Evolutionary conservation across 2,797 vertebrate species (phyloP), one percentile per base, ranked within the genome.

Genomic region (Amniataba percoides): DNA sequence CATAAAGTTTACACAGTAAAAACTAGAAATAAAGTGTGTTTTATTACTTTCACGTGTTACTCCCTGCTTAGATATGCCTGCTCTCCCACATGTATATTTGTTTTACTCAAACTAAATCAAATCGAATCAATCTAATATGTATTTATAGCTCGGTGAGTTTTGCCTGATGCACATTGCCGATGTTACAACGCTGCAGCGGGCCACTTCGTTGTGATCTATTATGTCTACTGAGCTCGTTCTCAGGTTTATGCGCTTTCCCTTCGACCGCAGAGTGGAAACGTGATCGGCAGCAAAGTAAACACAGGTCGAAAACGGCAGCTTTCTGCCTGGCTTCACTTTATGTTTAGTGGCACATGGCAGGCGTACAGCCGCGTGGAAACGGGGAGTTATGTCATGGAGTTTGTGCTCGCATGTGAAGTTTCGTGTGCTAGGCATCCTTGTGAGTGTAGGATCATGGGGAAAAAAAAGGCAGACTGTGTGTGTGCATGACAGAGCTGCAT

Each of bases 211-310:
- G 67, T 46, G 60, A 59, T 76, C 64, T 34, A 27, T 77, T 56
- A 71, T 21, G 81, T 84, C 74, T 81, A 43, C 74, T 61, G 83
- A 66, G 46, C 60, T 43, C 16, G 79, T 79, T 73, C 77, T 80
- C 81, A 78, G 81, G 82, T 90, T 81, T 53, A 21, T 80, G 80
- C 62, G 79, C 88, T 86, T 84, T 87, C 7, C 9, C 72, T 74
- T 60, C 14, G 7, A 77, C 81, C 72, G 14, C 82, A 66, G 83
- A 62, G 69, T 83, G 81, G 81, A 88, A 90, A 87, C 2, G 70
- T 80, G 86, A 91, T 82, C 55, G 56, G 60, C 88, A 72, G 82
- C 78, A 85, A 31, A 78, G 71, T 85, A 91, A 90, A 92, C 88
- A 79, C 57, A 45, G 82, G 85, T 81, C 58, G 66, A 82, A 31